Percentiles rank a stretch among this genome's conserved stretches.
Conservation (phyloP, 2,113 vertebrate species). For the Tragulus kanchil region DNA sequence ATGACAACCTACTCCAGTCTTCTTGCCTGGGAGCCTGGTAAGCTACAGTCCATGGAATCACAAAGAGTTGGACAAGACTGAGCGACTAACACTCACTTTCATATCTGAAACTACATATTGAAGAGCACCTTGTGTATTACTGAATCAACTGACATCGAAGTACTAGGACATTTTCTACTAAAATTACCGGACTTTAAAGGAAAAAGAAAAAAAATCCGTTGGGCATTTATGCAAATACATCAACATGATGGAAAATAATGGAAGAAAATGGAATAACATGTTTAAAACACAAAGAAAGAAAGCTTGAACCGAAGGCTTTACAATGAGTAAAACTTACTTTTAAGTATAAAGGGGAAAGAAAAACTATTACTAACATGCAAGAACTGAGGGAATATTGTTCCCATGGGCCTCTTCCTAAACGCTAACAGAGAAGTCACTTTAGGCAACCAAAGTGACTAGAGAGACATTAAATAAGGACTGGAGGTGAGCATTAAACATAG, state of each 20-base stretch:
- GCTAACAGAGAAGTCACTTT: neutral
- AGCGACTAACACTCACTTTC: neutral
- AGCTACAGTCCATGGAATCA: neutral
- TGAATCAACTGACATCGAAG: slow-evolving; percentile 36
- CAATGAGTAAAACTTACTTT: slow-evolving; percentile 4
- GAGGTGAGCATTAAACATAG: neutral
- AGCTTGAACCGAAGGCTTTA: slow-evolving; percentile 13
- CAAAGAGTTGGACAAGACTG: neutral
- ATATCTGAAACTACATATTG: neutral
- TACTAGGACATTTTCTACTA: neutral
- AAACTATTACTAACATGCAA: neutral
- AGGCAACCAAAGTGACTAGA: neutral
- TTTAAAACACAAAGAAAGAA: slow-evolving; percentile 26
- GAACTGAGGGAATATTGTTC: neutral
- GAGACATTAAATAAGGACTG: slow-evolving; percentile 16
- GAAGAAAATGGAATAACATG: neutral
- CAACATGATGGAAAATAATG: neutral
- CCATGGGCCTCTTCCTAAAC: neutral
- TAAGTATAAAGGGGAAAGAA: slow-evolving; percentile 33
- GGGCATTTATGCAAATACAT: slow-evolving; percentile 6
- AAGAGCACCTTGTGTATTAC: neutral
- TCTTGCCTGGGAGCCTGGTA: neutral
- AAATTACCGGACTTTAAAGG: slow-evolving; percentile 8
- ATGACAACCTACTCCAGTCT: neutral
- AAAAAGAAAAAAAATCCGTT: neutral